A percentile compares a stretch with the other conserved stretches of the same genome.
Evolutionary conservation across 1,140 invertebrate species (phyloP).

Genomic region (Drosophila rufa): DNA sequence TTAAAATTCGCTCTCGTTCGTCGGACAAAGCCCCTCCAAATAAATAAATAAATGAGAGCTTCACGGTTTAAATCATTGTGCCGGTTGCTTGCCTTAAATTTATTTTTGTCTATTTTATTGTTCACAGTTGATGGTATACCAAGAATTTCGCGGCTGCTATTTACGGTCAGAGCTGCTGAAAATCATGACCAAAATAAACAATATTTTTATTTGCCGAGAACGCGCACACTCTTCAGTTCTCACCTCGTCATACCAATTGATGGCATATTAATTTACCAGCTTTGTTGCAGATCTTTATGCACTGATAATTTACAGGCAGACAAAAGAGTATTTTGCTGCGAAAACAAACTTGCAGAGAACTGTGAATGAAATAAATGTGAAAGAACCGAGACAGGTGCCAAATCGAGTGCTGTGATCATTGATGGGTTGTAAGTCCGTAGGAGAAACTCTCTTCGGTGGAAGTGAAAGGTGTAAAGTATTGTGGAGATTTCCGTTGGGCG

Average conservation of each 20-base stretch:
- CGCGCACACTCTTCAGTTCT: constrained; percentile 19
- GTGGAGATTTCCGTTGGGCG: constrained; percentile 27
- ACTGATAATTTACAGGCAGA: constrained; percentile 54
- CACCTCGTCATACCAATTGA: constrained; percentile 36
- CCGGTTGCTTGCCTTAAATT: constrained; percentile 10
- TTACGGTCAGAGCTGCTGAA: background rate
- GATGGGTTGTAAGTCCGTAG: constrained; percentile 19
- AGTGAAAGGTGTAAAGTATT: constrained; percentile 51
- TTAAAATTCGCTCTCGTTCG: constrained; percentile 55
- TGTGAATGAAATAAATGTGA: constrained; percentile 31
- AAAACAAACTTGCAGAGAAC: constrained; percentile 49
- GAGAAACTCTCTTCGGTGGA: constrained; percentile 38
- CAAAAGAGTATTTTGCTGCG: constrained; percentile 31
- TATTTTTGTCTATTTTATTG: constrained; percentile 35
- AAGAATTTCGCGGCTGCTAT: constrained; percentile 32
- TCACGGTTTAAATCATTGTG: constrained; percentile 31
- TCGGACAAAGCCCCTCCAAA: constrained; percentile 49
- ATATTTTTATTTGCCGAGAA: constrained; percentile 38
- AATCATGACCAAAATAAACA: constrained; percentile 56
- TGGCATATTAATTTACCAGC: constrained; percentile 60
- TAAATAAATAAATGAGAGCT: constrained; percentile 63
- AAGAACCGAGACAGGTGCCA: constrained; percentile 42
- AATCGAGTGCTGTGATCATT: constrained; percentile 44
- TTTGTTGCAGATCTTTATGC: constrained; percentile 50
- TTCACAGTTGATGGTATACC: constrained; percentile 15